A percentile compares a stretch with the other conserved stretches of the same genome.
Conservation (phyloP, 2,888 invertebrate genomes). For the Eupelmus urozonus region DNA sequence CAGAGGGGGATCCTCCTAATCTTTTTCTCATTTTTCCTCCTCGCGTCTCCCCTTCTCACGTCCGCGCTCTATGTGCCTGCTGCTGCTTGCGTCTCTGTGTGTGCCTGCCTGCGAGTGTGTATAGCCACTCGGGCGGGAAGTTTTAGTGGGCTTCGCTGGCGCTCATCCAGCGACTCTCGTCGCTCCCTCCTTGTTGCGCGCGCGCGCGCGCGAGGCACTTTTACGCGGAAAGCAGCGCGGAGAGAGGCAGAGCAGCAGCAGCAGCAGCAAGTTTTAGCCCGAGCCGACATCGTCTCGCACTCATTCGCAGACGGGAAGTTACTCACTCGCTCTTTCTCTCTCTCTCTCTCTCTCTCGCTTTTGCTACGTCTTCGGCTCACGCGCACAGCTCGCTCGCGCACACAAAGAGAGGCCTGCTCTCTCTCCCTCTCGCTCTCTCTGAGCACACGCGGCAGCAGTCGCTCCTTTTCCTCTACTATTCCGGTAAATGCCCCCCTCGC, state of each 20-base stretch:
- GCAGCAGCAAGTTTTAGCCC: slow-evolving; percentile 51
- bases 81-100: too few relatives aligned
- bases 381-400: background rate
- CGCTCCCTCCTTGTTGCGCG: slow-evolving; percentile 19
- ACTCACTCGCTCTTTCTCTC: slow-evolving; percentile 20
- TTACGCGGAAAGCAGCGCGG: background rate
- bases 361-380: background rate
- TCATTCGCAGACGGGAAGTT: slow-evolving; percentile 42
- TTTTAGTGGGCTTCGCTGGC: slow-evolving; percentile 68
- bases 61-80: too few relatives aligned
- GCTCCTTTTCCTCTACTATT: slow-evolving; percentile 41
- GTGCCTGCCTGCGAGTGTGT: too few relatives aligned
- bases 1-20: slow-evolving; percentile 55
- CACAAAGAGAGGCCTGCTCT: background rate
- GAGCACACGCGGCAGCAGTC: too few relatives aligned
- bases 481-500: slow-evolving; percentile 56
- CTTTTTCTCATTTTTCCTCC: slow-evolving; percentile 57
- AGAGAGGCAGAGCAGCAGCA: background rate
- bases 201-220: background rate
- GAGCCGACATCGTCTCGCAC: slow-evolving; percentile 44
- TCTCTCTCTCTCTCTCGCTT: slow-evolving; percentile 26
- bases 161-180: slow-evolving; percentile 66
- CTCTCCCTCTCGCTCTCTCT: slow-evolving; percentile 16
- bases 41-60: slow-evolving; percentile 8
- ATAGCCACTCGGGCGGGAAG: slow-evolving; percentile 62